A percentile compares a stretch with the other conserved stretches of the same genome.
phyloP scores from a whole-genome alignment of 2,113 vertebrate species.

The Periophthalmodon schlosseri region DNA sequence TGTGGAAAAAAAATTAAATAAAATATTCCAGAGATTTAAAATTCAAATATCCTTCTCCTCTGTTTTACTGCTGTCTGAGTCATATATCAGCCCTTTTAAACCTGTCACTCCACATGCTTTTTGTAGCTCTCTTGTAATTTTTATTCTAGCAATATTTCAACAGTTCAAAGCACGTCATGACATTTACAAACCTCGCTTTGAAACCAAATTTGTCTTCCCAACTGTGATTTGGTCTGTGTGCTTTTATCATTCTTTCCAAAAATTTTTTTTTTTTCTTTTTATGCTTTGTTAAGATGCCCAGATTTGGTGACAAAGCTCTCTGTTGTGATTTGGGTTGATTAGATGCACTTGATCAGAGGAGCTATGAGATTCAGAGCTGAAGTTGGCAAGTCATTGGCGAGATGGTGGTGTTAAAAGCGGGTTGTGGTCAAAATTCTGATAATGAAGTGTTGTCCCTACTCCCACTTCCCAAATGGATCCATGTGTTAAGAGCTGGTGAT shows the following conservation, averaged over 20 bases:
- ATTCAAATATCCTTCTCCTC: no score
- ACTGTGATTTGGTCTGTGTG: neutral
- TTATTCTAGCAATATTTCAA: neutral
- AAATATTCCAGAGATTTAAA: neutral
- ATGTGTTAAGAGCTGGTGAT: neutral
- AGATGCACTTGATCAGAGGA: conserved; percentile 34
- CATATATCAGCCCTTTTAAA: neutral
- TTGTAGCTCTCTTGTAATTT: neutral
- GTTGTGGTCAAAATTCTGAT: conserved; percentile 13
- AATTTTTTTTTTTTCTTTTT: neutral
- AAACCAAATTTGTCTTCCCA: conserved; percentile 8
- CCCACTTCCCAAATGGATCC: neutral
- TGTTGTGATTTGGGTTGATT: conserved; percentile 17
- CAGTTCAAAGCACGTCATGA: neutral
- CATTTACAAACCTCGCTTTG: neutral
- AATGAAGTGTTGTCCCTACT: conserved; percentile 55
- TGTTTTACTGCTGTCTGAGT: neutral
- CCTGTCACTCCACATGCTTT: neutral
- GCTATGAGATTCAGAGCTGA: conserved; percentile 25
- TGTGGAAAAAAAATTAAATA: neutral
- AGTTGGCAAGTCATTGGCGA: conserved; percentile 9
- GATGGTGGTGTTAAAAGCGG: neutral
- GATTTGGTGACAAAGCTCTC: neutral
- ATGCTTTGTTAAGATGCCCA: neutral
- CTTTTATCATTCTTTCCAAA: neutral